These are phyloP conservation scores for Aphelenchoides bicaudatus DNA, from an alignment of 2,888 invertebrate genomes.

Conservation along the genomic window DNA sequence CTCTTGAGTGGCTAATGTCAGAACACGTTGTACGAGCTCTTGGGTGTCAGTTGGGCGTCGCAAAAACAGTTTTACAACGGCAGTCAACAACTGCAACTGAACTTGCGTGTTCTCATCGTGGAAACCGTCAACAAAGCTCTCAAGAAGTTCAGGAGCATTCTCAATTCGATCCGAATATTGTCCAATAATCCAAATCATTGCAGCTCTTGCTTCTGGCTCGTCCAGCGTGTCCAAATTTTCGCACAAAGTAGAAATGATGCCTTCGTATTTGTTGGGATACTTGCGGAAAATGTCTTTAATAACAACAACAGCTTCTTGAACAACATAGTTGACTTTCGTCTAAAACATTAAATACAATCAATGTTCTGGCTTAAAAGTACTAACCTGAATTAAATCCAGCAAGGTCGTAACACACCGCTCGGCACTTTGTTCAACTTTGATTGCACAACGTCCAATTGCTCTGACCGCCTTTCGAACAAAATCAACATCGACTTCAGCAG, in stretches of 20 bases:
- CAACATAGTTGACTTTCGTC: conserved; percentile 98
- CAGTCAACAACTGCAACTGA: conserved; percentile 90
- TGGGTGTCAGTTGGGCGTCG: conserved; percentile 97
- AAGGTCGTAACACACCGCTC: conserved; percentile 96
- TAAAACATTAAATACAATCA: too few relatives aligned
- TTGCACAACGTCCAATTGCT: conserved; percentile 96
- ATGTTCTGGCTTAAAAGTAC: conserved; percentile 98
- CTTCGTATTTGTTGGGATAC: conserved; percentile 99
- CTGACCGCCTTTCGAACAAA: conserved; percentile 97
- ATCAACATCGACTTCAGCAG: conserved; percentile 98
- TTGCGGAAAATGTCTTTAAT: conserved; percentile 77
- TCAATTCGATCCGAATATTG: conserved; percentile 99
- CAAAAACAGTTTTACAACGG: conserved; percentile 94
- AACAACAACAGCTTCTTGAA: conserved; percentile 98
- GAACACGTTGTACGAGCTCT: conserved; percentile 87
- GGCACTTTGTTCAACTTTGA: conserved; percentile 83
- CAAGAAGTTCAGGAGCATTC: conserved; percentile 94
- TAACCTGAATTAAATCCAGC: conserved; percentile 93
- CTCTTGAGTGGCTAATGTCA: conserved; percentile 67
- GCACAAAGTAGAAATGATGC: conserved; percentile 95
- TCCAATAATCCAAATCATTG: conserved; percentile 54
- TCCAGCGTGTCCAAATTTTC: conserved; percentile 97
- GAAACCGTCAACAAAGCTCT: conserved; percentile 96
- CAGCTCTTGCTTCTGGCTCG: conserved; percentile 81
- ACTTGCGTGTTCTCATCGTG: conserved; percentile 89